phyloP scores from a whole-genome alignment of 2,888 invertebrate genomes.

The Agrochola circellaris region DNA sequence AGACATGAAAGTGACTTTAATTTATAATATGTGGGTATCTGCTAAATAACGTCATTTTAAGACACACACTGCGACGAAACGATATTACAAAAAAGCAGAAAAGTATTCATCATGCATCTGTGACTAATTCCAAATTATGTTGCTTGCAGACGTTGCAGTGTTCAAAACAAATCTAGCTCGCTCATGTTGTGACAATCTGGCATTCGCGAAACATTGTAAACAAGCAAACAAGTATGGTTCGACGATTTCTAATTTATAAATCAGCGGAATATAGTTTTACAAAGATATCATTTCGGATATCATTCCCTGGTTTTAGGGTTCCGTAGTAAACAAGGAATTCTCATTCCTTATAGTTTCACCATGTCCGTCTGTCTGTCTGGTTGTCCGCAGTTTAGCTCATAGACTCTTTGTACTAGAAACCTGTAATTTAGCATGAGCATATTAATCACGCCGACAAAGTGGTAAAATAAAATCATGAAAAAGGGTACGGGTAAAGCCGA shows the following conservation, averaged over 20 bases:
- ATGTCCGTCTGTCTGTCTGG: too few relatives aligned
- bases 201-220: not conserved
- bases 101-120: not conserved
- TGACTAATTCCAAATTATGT: slow-evolving; percentile 14
- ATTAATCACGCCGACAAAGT: too few relatives aligned
- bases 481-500: too few relatives aligned
- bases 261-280: slow-evolving; percentile 5
- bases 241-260: not conserved
- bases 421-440: too few relatives aligned
- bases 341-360: too few relatives aligned
- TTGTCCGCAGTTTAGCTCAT: too few relatives aligned
- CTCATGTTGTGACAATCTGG: slow-evolving; percentile 5
- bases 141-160: not conserved
- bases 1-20: not conserved
- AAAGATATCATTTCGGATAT: slow-evolving; percentile 11
- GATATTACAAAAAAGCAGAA: not conserved
- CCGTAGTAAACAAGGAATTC: too few relatives aligned
- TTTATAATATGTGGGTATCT: not conserved
- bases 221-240: not conserved
- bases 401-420: too few relatives aligned
- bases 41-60: not conserved
- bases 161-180: not conserved
- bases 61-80: not conserved
- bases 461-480: too few relatives aligned
- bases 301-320: too few relatives aligned